Base-by-base conservation (phyloP, 2,113 vertebrate species). In the Callaeas wilsoni region DNA sequence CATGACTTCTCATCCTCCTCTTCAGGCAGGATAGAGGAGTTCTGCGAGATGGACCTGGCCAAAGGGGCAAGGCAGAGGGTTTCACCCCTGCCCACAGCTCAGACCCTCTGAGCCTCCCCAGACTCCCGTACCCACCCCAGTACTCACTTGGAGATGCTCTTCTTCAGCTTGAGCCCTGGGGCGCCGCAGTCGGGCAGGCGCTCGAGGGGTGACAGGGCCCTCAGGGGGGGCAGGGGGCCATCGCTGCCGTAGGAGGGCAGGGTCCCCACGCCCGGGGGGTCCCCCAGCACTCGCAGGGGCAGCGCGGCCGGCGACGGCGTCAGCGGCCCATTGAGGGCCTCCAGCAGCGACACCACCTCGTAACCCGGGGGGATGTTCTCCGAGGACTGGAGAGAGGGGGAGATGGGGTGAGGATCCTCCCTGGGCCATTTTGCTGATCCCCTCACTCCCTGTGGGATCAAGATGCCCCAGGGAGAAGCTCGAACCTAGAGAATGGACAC, bases 281-380 rank as follows among this genome's bases (percentile, higher is more conserved):
- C 98, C 75, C 98, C 97, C n/a, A 98, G 97, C 3, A 87, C 96
- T 1, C 98, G 98, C 41, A 98, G 97, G 1, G 98, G 98, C 60
- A 98, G 98, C 9, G 96, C 91, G 1, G 98, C 98, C 0, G 98
- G 98, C 1, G 99, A 99, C 1, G 98, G 98, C 13, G 96, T 98
- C 76, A 99, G 98, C 1, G 99, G 99, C 33, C 99, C 99, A 0
- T 99, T 99, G 95, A 99, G 97, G 7, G 99, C 99, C 94, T 99
- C 99, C 96, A 99, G 98, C 39, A 99, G 98, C 1, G 99, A 99
- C 57, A 99, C 99, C 17, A 98, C 99, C 95, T 99, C 99, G 1
- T 99, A 99, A 4, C 99, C 99, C 0, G 98, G 98, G 13, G 99
- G 99, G 80, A 99, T 98, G 97, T 99, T 98, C 97, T 99, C 99